Base-by-base conservation (phyloP, 2,888 invertebrate species). In the Eristalis pertinax region DNA sequence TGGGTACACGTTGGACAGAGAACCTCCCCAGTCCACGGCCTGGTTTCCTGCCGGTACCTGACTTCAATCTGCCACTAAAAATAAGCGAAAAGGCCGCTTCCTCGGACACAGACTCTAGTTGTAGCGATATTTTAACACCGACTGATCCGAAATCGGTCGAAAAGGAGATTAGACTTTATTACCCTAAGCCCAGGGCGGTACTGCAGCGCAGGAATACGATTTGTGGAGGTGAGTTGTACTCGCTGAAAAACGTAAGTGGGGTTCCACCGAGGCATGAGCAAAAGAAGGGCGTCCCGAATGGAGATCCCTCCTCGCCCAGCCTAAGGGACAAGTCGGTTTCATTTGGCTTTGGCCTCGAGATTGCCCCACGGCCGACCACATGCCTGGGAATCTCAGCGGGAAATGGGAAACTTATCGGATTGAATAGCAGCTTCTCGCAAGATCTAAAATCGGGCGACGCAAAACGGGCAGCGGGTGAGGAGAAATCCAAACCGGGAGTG, bases 121-220 rank as follows among this genome's bases (percentile, higher is more conserved):
- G 93, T 84, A 95, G 95, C 88, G 94, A 95, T 89, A 94, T 94
- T 74, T 93, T 94, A 50, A 94, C 95, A 5, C 94, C 95, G 89
- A 92, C 92, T 8, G 92, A 93, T 78, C 81, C 91, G 1, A 93
- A 93, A 72, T 91, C 91, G 0, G 90, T 90, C 0, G 91, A 92
- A 62, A 93, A 93, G 58, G 93, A 93, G 81, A 91, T 91, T 62
- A 91, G 97, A 50, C 93, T 97, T 91, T 96, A 96, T 91, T 95
- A 96, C 69, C 95, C 96, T 2, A 96, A 96, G 92, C 97, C 97
- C 10, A 94, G 96, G 80, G 94, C 96, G 24, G 94, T 96, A 89
- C 94, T 96, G 50, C 97, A 97, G 91, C 95, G 98, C 13, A 94
- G 98, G 22, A 97, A 98, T 90, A 97, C 98, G 1, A 97, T 98